phyloP scores from a whole-genome alignment of 2,113 vertebrate genomes.

The Athene cunicularia region DNA sequence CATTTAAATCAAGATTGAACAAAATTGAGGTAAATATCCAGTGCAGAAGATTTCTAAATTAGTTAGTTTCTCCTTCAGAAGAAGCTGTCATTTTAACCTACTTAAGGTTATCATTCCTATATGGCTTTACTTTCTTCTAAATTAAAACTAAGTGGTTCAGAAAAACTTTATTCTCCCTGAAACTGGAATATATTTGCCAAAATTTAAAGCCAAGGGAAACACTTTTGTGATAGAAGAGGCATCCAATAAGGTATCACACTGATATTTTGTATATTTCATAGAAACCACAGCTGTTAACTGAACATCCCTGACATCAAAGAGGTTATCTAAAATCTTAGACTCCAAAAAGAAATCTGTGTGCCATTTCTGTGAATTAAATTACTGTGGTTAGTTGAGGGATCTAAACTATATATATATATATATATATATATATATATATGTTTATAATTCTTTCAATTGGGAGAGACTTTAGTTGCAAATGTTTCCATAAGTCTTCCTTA shows the following conservation, averaged over 20 bases:
- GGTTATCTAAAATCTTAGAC: background rate
- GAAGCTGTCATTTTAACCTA: background rate
- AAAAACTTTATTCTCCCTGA: background rate
- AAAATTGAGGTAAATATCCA: background rate
- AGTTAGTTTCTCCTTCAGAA: background rate
- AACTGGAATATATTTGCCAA: background rate
- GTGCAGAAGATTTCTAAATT: background rate
- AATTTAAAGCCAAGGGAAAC: background rate
- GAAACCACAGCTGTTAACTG: background rate
- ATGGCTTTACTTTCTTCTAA: background rate
- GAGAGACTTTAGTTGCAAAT: background rate
- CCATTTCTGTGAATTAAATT: background rate
- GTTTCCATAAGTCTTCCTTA: background rate
- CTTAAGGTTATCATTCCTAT: background rate
- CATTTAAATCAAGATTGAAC: background rate
- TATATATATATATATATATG: too few relatives aligned
- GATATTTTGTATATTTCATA: background rate
- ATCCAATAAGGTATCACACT: background rate
- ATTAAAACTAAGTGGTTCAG: background rate
- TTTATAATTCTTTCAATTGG: background rate
- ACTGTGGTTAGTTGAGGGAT: background rate
- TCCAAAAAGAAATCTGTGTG: background rate
- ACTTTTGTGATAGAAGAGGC: background rate
- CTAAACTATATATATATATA: background rate
- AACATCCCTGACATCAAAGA: background rate